Base-by-base conservation (phyloP, 2,797 vertebrate genomes). In the Dallia pectoralis region DNA sequence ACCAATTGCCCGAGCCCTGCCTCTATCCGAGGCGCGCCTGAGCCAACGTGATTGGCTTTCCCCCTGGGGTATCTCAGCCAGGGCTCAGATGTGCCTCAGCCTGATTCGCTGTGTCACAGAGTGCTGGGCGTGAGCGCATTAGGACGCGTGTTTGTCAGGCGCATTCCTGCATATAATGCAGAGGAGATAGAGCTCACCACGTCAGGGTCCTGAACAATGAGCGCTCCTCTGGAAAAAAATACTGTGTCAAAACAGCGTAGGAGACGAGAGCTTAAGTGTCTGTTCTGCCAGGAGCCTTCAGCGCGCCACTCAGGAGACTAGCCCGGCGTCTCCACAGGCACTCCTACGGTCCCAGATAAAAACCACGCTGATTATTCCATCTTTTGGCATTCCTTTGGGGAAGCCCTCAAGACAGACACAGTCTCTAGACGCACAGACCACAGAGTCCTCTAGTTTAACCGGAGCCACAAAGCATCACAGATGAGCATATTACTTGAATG, bases 41-140 rank as follows among this genome's bases (percentile, higher is more conserved):
- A 70, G 67, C 40, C 59, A 44, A 63, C 56, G 40, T 33, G 67
- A 69, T 69, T 69, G 73, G 67, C 73, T 69, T 36, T 36, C 82
- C 85, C 86, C 86, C 83, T 59, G 79, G 84, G 86, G 89, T 79
- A 74, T 75, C 30, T 74, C 79, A 83, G 82, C 82, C 79, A 78
- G 75, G 74, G 80, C 82, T 89, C 88, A 81, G 83, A 75, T 82
- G 36, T 78, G 77, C 73, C 80, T 19, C 75, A n/a, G 86, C 86
- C 87, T 89, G 83, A 87, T 89, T 88, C 78, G 79, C 82, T 79
- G 85, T 91, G 91, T 90, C 91, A 92, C 64, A 1, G 7, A 16
- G 33, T 53, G 48, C 47, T 15, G 67, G 70, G 33, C 53, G 51
- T 61, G 62, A 59, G 71, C 61, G 51, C 70, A 73, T 75, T 73